These are phyloP conservation scores for Iphiclides podalirius DNA, from an alignment of 2,888 invertebrate species.

Conservation along the genomic window DNA sequence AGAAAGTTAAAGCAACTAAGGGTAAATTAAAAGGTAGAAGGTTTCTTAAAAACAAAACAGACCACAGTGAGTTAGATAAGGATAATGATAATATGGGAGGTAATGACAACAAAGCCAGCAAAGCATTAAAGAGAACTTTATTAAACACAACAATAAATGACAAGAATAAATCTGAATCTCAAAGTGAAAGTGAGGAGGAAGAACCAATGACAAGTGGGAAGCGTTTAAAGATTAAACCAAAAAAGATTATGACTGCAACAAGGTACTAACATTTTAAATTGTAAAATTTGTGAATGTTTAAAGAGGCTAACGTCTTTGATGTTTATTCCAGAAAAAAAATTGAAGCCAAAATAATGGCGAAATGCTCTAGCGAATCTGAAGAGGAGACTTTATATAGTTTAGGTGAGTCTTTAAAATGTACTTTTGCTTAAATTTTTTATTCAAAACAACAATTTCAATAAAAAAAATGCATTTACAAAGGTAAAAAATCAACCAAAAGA, in stretches of 20 bases:
- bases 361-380: constrained; percentile 76
- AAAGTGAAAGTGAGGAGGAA: constrained; percentile 68
- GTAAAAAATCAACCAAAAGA: constrained; percentile 61
- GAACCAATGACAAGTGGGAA: constrained; percentile 64
- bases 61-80: constrained; percentile 39
- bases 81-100: constrained; percentile 40
- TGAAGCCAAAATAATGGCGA: constrained; percentile 75
- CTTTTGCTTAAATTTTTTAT: too few relatives aligned
- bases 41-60: constrained; percentile 33
- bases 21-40: constrained; percentile 68
- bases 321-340: constrained; percentile 70
- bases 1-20: constrained; percentile 68
- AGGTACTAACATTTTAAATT: constrained; percentile 42
- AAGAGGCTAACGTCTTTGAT: not conserved
- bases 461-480: too few relatives aligned
- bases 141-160: constrained; percentile 56
- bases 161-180: constrained; percentile 71
- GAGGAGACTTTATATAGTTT: constrained; percentile 70
- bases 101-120: constrained; percentile 49
- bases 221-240: constrained; percentile 71
- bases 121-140: constrained; percentile 62
- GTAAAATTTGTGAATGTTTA: not conserved
- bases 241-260: constrained; percentile 62
- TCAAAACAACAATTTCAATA: too few relatives aligned
- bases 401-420: constrained; percentile 45